Evolutionary conservation across 2,888 invertebrate species (phyloP).

Genomic region (Drosophila prostipennis): DNA sequence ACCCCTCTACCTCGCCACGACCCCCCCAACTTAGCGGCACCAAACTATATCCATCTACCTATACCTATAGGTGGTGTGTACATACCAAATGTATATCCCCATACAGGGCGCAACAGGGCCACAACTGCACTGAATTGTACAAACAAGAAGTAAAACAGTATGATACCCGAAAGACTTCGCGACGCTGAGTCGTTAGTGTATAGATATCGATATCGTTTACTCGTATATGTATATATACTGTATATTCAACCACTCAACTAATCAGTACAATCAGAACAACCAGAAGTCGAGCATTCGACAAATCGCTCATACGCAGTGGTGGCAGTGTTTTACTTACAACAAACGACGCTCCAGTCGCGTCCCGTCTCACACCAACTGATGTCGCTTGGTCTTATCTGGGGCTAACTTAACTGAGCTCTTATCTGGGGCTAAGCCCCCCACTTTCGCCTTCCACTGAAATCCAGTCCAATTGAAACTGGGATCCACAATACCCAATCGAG

Average conservation of each 20-base stretch:
- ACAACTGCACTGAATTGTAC: constrained; percentile 43
- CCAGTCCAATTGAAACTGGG: neutral
- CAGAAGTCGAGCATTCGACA: constrained; percentile 54
- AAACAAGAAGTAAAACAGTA: constrained; percentile 28
- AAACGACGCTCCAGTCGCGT: constrained; percentile 40
- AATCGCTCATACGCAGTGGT: constrained; percentile 83
- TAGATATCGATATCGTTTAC: constrained; percentile 37
- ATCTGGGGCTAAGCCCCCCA: neutral
- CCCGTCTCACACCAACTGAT: constrained; percentile 56
- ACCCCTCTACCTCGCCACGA: constrained; percentile 19
- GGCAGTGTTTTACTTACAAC: constrained; percentile 84
- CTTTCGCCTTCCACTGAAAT: neutral
- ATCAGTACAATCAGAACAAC: constrained; percentile 52
- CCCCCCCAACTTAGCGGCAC: constrained; percentile 49
- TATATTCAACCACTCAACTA: constrained; percentile 33
- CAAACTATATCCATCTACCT: constrained; percentile 7
- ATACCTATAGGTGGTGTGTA: constrained; percentile 7
- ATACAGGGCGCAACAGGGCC: constrained; percentile 19
- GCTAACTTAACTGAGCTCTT: constrained; percentile 44
- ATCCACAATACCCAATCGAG: constrained; percentile 75
- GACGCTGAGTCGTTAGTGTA: constrained; percentile 43
- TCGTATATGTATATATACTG: constrained; percentile 43
- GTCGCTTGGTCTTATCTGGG: constrained; percentile 78
- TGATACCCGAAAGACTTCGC: constrained; percentile 15
- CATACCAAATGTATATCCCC: constrained; percentile 22